Evolutionary conservation across 2,797 vertebrate species (phyloP).

Genomic region (Allenopithecus nigroviridis): DNA sequence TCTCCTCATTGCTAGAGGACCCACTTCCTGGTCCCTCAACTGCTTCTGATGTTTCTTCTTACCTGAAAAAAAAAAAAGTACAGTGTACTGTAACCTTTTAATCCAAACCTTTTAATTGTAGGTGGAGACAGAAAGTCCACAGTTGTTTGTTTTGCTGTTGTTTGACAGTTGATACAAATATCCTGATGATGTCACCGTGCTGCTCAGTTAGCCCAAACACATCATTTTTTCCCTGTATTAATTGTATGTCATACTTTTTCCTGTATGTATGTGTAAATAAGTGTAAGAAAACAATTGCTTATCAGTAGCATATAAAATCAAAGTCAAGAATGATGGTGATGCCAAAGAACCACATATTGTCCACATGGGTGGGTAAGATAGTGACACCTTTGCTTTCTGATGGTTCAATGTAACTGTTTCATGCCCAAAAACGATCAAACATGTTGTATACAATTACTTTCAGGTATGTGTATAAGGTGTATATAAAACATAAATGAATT

Average conservation of each 20-base stretch:
- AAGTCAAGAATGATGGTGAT: neutral
- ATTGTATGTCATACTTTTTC: neutral
- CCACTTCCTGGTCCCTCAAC: neutral
- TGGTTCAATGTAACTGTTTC: neutral
- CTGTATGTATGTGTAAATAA: neutral
- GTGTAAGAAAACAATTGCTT: neutral
- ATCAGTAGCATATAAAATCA: neutral
- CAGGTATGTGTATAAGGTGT: neutral
- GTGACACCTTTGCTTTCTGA: neutral
- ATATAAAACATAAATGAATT: neutral
- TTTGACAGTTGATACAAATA: neutral
- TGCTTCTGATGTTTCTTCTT: neutral
- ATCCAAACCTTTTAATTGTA: neutral
- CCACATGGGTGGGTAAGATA: neutral
- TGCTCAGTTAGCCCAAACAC: neutral
- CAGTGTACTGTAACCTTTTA: neutral
- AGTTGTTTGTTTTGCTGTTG: neutral
- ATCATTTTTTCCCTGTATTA: neutral
- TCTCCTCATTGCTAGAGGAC: neutral
- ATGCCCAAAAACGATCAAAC: neutral
- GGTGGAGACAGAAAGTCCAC: neutral
- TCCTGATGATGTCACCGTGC: neutral
- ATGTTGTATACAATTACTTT: neutral
- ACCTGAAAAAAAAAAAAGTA: neutral
- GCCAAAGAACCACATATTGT: neutral